Base-by-base conservation (phyloP, 1,140 invertebrate genomes). In the Centruroides sculpturatus region DNA sequence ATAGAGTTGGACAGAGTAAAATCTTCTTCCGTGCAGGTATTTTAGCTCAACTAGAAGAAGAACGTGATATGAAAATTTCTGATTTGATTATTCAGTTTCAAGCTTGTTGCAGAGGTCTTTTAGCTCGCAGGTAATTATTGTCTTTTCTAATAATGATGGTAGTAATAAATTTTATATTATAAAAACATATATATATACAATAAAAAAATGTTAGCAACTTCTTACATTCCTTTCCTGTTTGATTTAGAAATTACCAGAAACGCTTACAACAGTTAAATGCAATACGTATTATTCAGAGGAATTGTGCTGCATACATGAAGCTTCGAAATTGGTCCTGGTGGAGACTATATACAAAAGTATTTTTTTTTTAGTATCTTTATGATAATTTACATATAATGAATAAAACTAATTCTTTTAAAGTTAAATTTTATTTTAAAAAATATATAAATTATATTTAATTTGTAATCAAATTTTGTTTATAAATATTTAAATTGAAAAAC, bases 301-400 rank as follows among this genome's bases (percentile, higher is more conserved):
- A 99, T 76, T 99, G 96, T 76, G 86, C 93, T 11, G 93, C 96
- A 7, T 99, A 99, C 71, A 77, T 99, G 46, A 99, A 99, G 74
- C 77, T 99, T 4, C 81, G 95, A 49, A 99, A 99, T 74, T 99
- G 95, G 95, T 89, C 96, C 69, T 98, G 95, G 95, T 99, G 95
- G 95, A 77, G 96, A 67, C 78, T 99, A 49, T 99, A 98, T 74
- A 99, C 96, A 8, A 99, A 97, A 78, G 92, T 93, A 8, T 92
- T 47, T 11, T 13, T 47, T 23, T n/a, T n/a, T n/a, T n/a, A n/a
- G n/a, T n/a, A n/a, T n/a, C n/a, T n/a, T n/a, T n/a, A n/a, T n/a
- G n/a, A n/a, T n/a, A n/a, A n/a, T n/a, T n/a, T n/a, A n/a, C n/a
- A n/a, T n/a, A n/a, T n/a, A n/a, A n/a, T n/a, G n/a, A n/a, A n/a